phyloP scores from a whole-genome alignment of 2,888 invertebrate species.

The Leptinotarsa rubiginosa region DNA sequence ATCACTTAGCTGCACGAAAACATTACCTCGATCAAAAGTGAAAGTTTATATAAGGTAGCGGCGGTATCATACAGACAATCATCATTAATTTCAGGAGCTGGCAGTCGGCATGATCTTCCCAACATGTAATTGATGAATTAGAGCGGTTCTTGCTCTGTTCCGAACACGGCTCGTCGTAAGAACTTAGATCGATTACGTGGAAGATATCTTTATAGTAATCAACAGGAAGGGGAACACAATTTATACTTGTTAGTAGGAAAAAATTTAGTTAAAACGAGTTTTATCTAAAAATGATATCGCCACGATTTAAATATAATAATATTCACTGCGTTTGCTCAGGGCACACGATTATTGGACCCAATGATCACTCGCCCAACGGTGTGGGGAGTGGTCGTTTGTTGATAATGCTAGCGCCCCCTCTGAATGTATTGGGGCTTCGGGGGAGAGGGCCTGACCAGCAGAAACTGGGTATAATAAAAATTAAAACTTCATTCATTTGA shows the following conservation, averaged over 20 bases:
- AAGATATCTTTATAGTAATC: slow-evolving; percentile 10
- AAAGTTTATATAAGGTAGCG: slow-evolving; percentile 22
- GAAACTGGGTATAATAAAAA: too few species aligned
- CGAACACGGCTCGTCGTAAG: neutral
- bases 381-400: too few species aligned
- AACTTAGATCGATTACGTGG: slow-evolving; percentile 3
- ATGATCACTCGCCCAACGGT: too few species aligned
- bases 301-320: too few species aligned
- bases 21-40: slow-evolving; percentile 28
- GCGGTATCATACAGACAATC: slow-evolving; percentile 31
- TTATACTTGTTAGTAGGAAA: neutral
- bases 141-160: slow-evolving; percentile 24
- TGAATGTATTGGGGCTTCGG: too few species aligned
- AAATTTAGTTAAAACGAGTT: neutral
- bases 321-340: too few species aligned
- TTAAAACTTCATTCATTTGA: too few species aligned
- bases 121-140: slow-evolving; percentile 39
- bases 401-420: too few species aligned
- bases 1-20: slow-evolving; percentile 40
- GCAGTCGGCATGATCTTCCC: slow-evolving; percentile 39
- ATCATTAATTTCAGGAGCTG: slow-evolving; percentile 37
- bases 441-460: too few species aligned
- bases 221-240: neutral
- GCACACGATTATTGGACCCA: too few species aligned
- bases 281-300: too few species aligned